Conservation (phyloP, 2,888 invertebrate species). For the Ophioninae sp. region DNA sequence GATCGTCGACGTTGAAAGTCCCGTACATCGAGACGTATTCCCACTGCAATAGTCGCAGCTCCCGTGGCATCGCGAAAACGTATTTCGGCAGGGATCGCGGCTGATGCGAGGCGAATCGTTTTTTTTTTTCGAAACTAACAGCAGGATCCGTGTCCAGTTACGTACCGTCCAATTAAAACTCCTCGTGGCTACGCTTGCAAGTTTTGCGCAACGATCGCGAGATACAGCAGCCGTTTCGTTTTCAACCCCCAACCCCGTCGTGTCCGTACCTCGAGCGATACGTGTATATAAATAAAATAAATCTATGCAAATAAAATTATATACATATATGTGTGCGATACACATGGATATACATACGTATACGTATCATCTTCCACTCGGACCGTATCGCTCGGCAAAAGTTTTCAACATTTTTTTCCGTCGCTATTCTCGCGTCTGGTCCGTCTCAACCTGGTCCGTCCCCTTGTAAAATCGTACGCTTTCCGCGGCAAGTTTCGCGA, state of each 20-base stretch:
- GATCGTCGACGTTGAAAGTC: not conserved
- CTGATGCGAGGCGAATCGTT: conserved; percentile 20
- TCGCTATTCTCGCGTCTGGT: conserved; percentile 28
- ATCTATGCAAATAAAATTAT: too few species aligned
- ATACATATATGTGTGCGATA: too few species aligned
- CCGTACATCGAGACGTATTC: conserved; percentile 8
- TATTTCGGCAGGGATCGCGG: conserved; percentile 29
- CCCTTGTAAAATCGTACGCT: conserved; percentile 15
- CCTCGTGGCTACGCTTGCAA: conserved; percentile 42
- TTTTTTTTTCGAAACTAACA: conserved; percentile 38
- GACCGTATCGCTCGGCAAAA: conserved; percentile 44
- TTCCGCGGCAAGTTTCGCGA: conserved; percentile 41
- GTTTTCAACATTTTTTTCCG: conserved; percentile 48
- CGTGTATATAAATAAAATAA: too few species aligned
- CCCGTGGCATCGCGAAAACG: conserved; percentile 11
- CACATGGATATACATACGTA: not conserved
- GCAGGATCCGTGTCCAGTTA: conserved; percentile 31
- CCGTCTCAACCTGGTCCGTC: conserved; percentile 6
- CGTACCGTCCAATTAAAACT: conserved; percentile 57
- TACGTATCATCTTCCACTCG: conserved; percentile 24
- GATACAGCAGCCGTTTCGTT: conserved; percentile 55
- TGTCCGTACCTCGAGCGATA: not conserved
- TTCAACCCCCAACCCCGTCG: conserved; percentile 28
- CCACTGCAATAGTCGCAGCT: conserved; percentile 19
- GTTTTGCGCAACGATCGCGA: conserved; percentile 39